Percentiles rank a stretch among this genome's conserved stretches.
Evolutionary conservation across 2,797 vertebrate genomes (phyloP).

Genomic region (Hirundo rustica): DNA sequence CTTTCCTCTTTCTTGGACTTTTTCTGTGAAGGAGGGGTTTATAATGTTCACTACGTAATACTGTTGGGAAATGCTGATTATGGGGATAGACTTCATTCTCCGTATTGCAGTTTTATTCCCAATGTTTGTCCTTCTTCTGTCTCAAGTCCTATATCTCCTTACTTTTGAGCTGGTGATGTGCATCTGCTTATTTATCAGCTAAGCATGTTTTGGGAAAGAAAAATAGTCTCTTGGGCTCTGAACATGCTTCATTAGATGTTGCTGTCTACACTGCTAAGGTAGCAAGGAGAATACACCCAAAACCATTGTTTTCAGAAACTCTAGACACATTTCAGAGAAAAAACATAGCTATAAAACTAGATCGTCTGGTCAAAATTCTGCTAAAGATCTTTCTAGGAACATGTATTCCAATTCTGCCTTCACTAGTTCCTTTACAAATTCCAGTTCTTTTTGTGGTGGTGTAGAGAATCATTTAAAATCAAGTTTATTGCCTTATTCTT

Average conservation of each 20-base stretch:
- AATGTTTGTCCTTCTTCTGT: neutral
- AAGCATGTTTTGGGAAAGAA: neutral
- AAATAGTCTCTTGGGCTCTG: neutral
- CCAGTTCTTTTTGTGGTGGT: neutral
- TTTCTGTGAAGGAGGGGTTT: neutral
- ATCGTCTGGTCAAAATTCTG: neutral
- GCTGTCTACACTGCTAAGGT: neutral
- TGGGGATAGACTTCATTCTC: neutral
- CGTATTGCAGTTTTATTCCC: neutral
- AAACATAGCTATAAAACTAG: neutral
- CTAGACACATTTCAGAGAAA: neutral
- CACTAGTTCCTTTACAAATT: neutral
- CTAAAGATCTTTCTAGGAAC: neutral
- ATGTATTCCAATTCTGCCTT: neutral
- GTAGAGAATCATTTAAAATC: neutral
- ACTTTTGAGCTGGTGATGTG: neutral
- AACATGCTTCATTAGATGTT: neutral
- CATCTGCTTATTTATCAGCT: neutral
- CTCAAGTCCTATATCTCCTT: neutral
- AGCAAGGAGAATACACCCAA: neutral
- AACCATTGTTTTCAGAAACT: neutral
- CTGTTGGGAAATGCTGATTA: neutral
- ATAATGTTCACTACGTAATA: neutral
- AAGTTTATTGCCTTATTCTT: neutral
- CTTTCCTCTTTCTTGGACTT: neutral